A percentile compares a stretch with the other conserved stretches of the same genome.
phyloP scores from a whole-genome alignment of 2,888 invertebrate species.

The Lamproptera curius region DNA sequence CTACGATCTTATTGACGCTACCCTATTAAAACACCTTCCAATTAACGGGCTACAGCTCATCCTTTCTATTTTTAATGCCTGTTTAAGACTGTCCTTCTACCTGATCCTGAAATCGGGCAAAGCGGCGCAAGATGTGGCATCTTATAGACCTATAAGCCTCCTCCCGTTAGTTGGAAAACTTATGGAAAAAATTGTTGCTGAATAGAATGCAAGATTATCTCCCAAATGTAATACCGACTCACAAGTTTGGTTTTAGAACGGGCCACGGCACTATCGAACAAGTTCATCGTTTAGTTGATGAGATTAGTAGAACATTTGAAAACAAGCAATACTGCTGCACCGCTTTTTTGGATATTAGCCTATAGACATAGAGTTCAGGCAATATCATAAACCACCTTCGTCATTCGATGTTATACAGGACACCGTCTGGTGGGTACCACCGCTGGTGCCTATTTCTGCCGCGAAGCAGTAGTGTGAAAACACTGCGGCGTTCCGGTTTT shows the following conservation, averaged over 20 bases:
- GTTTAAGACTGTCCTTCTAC: neutral
- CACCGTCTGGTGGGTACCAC: no score
- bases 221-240: neutral
- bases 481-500: no score
- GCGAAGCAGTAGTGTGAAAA: no score
- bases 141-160: slow-evolving; percentile 17
- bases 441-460: no score
- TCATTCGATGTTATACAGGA: no score
- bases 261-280: slow-evolving; percentile 21
- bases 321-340: slow-evolving; percentile 20
- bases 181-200: neutral
- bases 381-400: no score
- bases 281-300: slow-evolving; percentile 20
- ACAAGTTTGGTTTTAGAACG: slow-evolving; percentile 24
- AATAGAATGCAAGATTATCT: neutral
- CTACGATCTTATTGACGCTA: slow-evolving; percentile 5
- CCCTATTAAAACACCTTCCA: neutral
- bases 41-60: neutral
- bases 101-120: slow-evolving; percentile 19
- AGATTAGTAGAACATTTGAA: slow-evolving; percentile 16
- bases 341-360: slow-evolving; percentile 19
- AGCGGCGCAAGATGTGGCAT: slow-evolving; percentile 5
- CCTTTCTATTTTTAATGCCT: slow-evolving; percentile 10
- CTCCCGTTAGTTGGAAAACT: slow-evolving; percentile 14
- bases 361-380: no score